Evolutionary conservation across 2,113 vertebrate species (phyloP), one percentile per base, ranked within the genome.

Genomic region (Chionodraco myersi): DNA sequence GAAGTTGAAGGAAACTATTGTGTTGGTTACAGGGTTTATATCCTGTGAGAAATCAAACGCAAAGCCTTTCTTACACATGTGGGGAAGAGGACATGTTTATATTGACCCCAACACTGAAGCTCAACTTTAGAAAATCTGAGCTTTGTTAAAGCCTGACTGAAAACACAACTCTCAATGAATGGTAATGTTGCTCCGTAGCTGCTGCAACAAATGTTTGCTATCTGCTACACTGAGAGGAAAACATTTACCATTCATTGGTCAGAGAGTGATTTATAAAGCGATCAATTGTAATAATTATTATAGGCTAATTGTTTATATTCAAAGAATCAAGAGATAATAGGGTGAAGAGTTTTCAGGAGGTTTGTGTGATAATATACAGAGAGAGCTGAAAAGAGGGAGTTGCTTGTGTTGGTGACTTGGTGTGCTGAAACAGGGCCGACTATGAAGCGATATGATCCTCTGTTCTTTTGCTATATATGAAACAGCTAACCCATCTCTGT

Each of bases 1-100:
- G 48, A 81, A 83, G 64, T 60, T 13, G 59, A 79, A 72, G 41
- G 58, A 59, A 64, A 62, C 15, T 21, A n/a, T 14, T 48, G 26
- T 4, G 51, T n/a, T 26, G 16, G 23, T 59, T 18, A 36, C 26
- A 30, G 71, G 47, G 51, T 78, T 47, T 72, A 8, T 26, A 36
- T 68, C 4, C 11, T 30, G 6, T 57, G 13, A 30, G 3, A 30
- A 30, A 30, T 30, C 3, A 30, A 30, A 30, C 4, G 3, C 62
- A 73, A 68, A 30, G 30, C 30, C 11, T 45, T 7, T 65, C 13
- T n/a, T 36, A 44, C 16, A 60, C 8, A 16, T 67, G 13, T 67
- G 53, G 10, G 62, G 4, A 26, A 45, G 11, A 67, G 12, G 21
- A 58, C 16, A 65, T 77, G 59, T 18, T 56, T 57, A 49, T 57